Base-by-base conservation (phyloP, 2,888 invertebrate genomes). In the Cerastoderma edule region DNA sequence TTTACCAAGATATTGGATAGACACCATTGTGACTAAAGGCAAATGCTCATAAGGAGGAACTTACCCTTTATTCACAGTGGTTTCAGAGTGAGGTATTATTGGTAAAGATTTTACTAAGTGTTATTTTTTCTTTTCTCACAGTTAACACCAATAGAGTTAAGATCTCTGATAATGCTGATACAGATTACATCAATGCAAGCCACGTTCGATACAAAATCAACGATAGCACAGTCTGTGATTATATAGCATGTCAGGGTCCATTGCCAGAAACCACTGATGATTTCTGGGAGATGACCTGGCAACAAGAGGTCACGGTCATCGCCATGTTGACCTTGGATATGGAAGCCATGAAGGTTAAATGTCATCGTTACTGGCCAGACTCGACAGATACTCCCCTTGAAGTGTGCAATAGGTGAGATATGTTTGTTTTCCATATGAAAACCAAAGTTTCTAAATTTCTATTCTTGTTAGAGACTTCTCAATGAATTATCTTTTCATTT, bases 261-360 rank as follows among this genome's bases (percentile, higher is more conserved):
- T 94, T 98, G 86, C 96, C 97, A 76, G 96, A 97, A 93, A 99
- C 98, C 33, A 96, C 96, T 89, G 95, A 95, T 68, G 98, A 98
- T 94, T 98, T 99, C 94, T 99, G 98, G 98, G 95, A 96, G 90
- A 98, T 99, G 98, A 95, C 98, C 85, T 98, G 98, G 98, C 98
- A 98, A 93, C 97, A 98, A 93, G 96, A 96, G 90, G 95, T 96
- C 83, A 94, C 97, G 3, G 93, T 94, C 16, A 92, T 94, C 54
- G 98, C 98, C 86, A 99, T 99, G 98, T 97, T 98, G 87, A 98
- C 98, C 4, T 89, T 88, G 90, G 96, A 96, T 63, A 95, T 97
- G 93, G 98, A 99, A 94, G 95, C 97, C 86, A 96, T 97, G n/a
- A 95, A 97, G 88, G 95, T 96, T 83, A 99, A 99, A 94, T 99